Conservation (phyloP, 1,140 invertebrate species). For the Drosophila mayri region DNA sequence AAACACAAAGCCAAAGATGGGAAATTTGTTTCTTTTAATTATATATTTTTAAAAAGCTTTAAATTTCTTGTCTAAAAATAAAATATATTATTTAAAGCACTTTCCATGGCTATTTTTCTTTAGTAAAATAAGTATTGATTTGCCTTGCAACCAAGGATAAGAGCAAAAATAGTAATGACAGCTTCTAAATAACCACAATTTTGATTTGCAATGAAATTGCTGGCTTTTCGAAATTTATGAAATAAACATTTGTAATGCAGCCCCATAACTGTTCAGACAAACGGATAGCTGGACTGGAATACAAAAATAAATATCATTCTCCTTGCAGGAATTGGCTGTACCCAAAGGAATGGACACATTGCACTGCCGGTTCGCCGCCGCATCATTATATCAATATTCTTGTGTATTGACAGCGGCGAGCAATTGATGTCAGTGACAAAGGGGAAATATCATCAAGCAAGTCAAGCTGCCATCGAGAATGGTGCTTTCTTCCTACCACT, state of each 20-base stretch:
- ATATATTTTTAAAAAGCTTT: background rate
- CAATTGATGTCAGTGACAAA: conserved; percentile 66
- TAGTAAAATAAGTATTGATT: background rate
- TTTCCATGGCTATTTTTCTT: too few species aligned
- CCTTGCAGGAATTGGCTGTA: conserved; percentile 4
- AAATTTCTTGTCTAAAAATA: background rate
- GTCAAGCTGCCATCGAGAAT: conserved; percentile 35
- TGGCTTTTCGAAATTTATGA: background rate
- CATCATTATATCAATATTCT: conserved; percentile 50
- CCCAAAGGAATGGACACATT: conserved; percentile 10
- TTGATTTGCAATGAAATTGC: conserved; percentile 14
- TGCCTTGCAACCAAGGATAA: background rate
- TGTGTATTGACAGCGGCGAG: conserved; percentile 30
- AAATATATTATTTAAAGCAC: background rate
- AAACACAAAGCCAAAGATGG: background rate
- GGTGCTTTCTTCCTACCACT: conserved; percentile 3
- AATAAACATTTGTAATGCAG: conserved; percentile 24
- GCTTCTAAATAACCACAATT: conserved; percentile 1
- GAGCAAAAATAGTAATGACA: background rate
- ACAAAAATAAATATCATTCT: conserved; percentile 24
- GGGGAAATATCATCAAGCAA: conserved; percentile 55
- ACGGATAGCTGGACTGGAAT: background rate
- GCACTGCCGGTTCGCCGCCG: conserved; percentile 10
- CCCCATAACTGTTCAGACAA: conserved; percentile 14
- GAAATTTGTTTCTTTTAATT: background rate